Evolutionary conservation across 2,797 vertebrate genomes (phyloP), one percentile per base, ranked within the genome.

Genomic region (Morelia viridis): DNA sequence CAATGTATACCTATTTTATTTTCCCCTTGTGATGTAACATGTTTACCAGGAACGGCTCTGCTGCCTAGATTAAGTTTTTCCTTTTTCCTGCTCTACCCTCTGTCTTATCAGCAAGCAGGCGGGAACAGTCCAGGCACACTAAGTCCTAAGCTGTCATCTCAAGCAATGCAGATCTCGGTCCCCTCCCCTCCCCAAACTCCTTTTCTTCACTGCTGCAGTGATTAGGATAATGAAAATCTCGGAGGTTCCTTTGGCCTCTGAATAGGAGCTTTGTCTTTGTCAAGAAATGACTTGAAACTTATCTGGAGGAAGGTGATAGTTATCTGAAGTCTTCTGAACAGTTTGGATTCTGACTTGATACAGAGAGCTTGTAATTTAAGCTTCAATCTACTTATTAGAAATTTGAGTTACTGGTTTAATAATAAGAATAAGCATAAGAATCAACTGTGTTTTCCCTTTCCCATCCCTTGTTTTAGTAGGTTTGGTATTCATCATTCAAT

Each of bases 231-330:
- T 96, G 97, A 96, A 96, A 96, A 97, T 97, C 96, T 96, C 96
- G 68, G 58, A 61, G 88, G 95, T 94, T 87, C 93, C 96, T 91
- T 93, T 96, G 95, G 96, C 94, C 88, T 71, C 92, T 98, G 97
- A 99, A 98, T 98, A 97, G 97, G 95, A 95, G 97, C 98, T 98
- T 99, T 99, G 98, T 99, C 96, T 97, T 93, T 58, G 93, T 95
- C 93, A 95, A 97, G 97, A 97, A 97, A 96, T 96, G 97, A 96
- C 97, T 98, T 98, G 98, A 99, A 98, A 98, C 96, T 87, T 96
- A 97, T 97, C 98, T 95, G 96, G 97, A 94, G 97, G 95, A 95
- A 96, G 96, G 96, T 61, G 98, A 98, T 98, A 97, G 98, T 97
- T 98, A 98, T 99, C 98, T 96, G 96, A 58, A 64, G 94, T 94